phyloP scores from a whole-genome alignment of 2,797 vertebrate species.

The Coregonus ussuriensis region DNA sequence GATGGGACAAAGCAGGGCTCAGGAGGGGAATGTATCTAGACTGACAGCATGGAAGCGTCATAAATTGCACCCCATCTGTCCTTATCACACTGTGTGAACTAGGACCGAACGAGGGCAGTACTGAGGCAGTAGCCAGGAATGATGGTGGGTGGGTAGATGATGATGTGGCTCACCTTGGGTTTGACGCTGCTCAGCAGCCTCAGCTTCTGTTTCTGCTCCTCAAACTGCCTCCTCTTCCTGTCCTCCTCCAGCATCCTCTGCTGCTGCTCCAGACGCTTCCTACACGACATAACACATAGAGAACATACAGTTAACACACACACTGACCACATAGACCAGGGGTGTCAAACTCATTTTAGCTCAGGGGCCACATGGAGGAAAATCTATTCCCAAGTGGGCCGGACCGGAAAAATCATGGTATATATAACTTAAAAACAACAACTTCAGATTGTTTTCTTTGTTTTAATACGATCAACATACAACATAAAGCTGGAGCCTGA shows the following conservation, averaged over 20 bases:
- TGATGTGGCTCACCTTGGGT: constrained; percentile 83
- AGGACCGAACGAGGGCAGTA: not conserved
- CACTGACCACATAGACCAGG: not conserved
- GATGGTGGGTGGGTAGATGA: not conserved
- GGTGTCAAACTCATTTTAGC: too few relatives aligned
- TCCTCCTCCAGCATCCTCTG: constrained; percentile 97
- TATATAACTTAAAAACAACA: too few relatives aligned
- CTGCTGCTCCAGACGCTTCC: constrained; percentile 95
- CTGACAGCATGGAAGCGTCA: too few relatives aligned
- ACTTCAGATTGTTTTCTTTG: too few relatives aligned
- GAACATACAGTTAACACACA: not conserved
- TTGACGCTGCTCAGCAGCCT: constrained; percentile 96
- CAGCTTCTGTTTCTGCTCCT: constrained; percentile 98
- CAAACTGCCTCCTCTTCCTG: constrained; percentile 95
- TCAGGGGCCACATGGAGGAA: too few relatives aligned
- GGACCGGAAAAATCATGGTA: too few relatives aligned
- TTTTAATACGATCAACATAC: too few relatives aligned
- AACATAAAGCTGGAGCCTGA: too few relatives aligned
- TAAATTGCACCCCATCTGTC: not conserved
- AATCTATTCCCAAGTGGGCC: too few relatives aligned
- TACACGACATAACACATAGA: constrained; percentile 50
- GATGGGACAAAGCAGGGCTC: not conserved
- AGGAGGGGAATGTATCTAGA: not conserved
- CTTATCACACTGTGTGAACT: not conserved
- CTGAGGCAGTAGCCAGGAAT: not conserved